Conservation (phyloP, 2,797 vertebrate species). For the Cryptoprocta ferox region DNA sequence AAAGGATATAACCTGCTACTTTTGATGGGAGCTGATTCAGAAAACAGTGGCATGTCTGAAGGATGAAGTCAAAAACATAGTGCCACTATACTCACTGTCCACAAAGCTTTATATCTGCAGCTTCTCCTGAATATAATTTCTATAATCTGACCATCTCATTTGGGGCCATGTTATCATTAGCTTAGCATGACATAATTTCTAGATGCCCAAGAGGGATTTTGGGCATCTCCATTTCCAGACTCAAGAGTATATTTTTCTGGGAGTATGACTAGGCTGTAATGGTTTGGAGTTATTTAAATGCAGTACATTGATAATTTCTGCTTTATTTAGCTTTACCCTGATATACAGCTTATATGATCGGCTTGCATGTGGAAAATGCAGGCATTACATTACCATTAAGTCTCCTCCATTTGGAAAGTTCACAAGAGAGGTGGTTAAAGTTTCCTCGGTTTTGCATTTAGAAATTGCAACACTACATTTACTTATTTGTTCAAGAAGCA, state of each 20-base stretch:
- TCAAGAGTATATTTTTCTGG: background rate
- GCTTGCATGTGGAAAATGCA: background rate
- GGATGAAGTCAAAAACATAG: background rate
- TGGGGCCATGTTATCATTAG: background rate
- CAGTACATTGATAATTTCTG: background rate
- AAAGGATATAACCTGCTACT: background rate
- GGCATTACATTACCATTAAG: background rate
- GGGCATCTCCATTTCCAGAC: background rate
- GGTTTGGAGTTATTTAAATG: background rate
- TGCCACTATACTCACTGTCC: accelerated
- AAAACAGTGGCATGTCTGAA: background rate
- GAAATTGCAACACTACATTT: background rate
- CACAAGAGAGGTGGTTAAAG: background rate
- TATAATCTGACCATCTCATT: background rate
- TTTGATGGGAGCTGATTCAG: background rate
- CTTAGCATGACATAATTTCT: background rate
- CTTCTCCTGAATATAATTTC: background rate
- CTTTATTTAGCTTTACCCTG: background rate
- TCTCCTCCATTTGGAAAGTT: background rate
- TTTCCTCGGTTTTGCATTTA: background rate
- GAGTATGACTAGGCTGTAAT: background rate
- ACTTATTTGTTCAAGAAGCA: background rate
- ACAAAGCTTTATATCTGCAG: background rate
- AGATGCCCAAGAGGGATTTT: background rate
- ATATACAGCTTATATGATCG: background rate